Base-by-base conservation (phyloP, 2,113 vertebrate species). In the Sitta europaea region DNA sequence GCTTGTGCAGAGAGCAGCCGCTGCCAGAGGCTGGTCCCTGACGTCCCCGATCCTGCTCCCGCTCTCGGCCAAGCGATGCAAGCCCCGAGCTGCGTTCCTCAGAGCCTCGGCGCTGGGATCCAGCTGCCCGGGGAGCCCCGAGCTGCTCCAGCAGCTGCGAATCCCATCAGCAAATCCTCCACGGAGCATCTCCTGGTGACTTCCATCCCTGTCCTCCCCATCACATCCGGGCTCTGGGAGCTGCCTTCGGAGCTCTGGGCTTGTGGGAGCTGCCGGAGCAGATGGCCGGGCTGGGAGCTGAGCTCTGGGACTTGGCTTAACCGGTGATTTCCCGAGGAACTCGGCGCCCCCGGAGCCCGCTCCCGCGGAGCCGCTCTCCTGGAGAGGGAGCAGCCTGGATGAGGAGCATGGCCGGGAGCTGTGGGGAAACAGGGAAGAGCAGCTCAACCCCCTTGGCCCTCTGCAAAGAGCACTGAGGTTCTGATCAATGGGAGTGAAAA, bases 281-380 rank as follows among this genome's bases (percentile, higher is more conserved):
- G 86, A 33, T 59, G 90, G 35, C n/a, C 0, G 1, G 95, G 59
- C 62, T 59, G 53, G 23, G 76, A 23, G 78, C 33, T 67, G 38
- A 42, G 22, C 29, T 81, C 29, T 62, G 47, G 74, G 65, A 50
- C 68, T 59, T 63, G 94, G 51, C 43, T 54, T 20, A 14, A 40
- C n/a, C 5, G 4, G 5, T 5, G 61, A 8, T 54, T 65, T 65
- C 73, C 33, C 50, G 5, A 72, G 63, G 71, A 65, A 2, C 59
- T 80, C 6, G 0, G 21, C 0, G 8, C 62, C 79, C 74, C 15
- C 67, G 25, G 38, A 33, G 48, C 43, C 43, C 0, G 0, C 11
- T 77, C 35, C 28, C 0, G 2, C 11, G 0, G 1, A 72, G 71
- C n/a, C 0, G 0, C 22, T 27, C 22, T 78, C 29, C 51, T 55